A percentile compares a stretch with the other conserved stretches of the same genome.
Evolutionary conservation across 2,888 invertebrate genomes (phyloP).

Genomic region (Crepidodera aurea): DNA sequence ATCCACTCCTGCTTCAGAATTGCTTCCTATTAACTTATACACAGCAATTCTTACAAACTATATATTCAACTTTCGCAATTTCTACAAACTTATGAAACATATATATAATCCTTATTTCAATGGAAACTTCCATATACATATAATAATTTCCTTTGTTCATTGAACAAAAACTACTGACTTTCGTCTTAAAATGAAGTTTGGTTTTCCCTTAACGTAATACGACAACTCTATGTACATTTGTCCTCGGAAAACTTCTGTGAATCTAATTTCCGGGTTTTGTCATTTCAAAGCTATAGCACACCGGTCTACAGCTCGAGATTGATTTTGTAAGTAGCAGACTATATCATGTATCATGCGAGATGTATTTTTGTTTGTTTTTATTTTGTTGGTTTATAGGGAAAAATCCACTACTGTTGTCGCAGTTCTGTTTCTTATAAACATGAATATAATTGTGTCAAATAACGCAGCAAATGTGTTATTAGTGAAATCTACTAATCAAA

Average conservation of each 20-base stretch:
- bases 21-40: too few relatives aligned
- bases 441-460: too few relatives aligned
- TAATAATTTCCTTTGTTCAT: not conserved
- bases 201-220: not conserved
- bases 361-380: not conserved
- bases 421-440: too few relatives aligned
- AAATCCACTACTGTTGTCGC: not conserved
- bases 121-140: too few relatives aligned
- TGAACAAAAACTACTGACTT: not conserved
- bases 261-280: slow-evolving; percentile 17
- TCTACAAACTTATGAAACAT: too few relatives aligned
- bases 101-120: too few relatives aligned
- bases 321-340: slow-evolving; percentile 6
- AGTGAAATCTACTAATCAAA: too few relatives aligned
- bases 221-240: slow-evolving; percentile 12
- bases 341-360: not conserved
- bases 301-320: slow-evolving; percentile 8
- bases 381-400: not conserved
- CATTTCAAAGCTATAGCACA: not conserved
- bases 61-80: too few relatives aligned
- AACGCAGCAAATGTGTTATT: too few relatives aligned
- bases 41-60: too few relatives aligned
- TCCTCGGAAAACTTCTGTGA: slow-evolving; percentile 11
- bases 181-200: not conserved
- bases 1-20: too few relatives aligned